A percentile compares a stretch with the other conserved stretches of the same genome.
phyloP scores from a whole-genome alignment of 2,888 invertebrate species.

The Matsumyia berberina region DNA sequence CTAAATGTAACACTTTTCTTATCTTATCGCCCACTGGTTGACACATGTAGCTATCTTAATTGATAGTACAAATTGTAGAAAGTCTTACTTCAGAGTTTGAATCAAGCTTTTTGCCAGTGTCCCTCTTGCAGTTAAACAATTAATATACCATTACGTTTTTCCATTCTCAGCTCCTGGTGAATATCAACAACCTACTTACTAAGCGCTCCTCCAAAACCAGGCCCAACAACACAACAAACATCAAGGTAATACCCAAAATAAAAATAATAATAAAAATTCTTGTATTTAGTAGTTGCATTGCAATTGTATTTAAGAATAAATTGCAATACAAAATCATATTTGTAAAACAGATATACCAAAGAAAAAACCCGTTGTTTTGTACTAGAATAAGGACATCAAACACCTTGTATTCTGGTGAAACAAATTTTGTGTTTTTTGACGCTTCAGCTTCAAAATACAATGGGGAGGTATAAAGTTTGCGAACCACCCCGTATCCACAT shows the following conservation, averaged over 20 bases:
- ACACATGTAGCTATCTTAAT: not conserved
- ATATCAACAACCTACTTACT: slow-evolving; percentile 83
- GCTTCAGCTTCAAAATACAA: slow-evolving; percentile 47
- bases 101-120: too few relatives aligned
- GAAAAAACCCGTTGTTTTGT: slow-evolving; percentile 35
- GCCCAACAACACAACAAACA: not conserved
- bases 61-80: not conserved
- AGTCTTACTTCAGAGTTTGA: not conserved
- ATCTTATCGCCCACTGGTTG: not conserved
- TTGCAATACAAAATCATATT: slow-evolving; percentile 25
- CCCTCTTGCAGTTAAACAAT: not conserved
- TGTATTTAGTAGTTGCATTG: slow-evolving; percentile 46
- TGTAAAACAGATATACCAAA: slow-evolving; percentile 43
- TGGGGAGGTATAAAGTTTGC: not conserved
- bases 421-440: slow-evolving; percentile 20
- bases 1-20: not conserved
- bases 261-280: not conserved
- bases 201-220: slow-evolving; percentile 64
- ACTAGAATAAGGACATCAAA: slow-evolving; percentile 36
- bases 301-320: not conserved
- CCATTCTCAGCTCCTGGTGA: slow-evolving; percentile 75
- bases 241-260: slow-evolving; percentile 13
- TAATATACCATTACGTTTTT: not conserved
- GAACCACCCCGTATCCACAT: slow-evolving; percentile 6
- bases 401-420: slow-evolving; percentile 42